These are phyloP conservation scores for Phocoena sinus DNA, from an alignment of 2,113 vertebrate genomes.

Conservation along the genomic window DNA sequence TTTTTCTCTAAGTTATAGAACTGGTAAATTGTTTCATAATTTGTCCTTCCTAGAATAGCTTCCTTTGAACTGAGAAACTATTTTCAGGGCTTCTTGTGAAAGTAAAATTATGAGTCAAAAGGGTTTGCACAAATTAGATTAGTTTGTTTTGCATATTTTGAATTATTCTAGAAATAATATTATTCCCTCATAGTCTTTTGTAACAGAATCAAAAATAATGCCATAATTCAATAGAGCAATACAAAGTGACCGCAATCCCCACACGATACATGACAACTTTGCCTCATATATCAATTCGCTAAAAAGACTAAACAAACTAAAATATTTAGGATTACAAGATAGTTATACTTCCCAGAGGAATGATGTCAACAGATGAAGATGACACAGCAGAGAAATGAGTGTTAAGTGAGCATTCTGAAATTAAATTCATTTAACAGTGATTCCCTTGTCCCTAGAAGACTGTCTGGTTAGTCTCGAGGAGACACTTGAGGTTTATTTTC, in stretches of 20 bases:
- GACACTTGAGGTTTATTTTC: not conserved
- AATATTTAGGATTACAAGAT: not conserved
- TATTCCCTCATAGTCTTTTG: not conserved
- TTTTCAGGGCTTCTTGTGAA: constrained; percentile 27
- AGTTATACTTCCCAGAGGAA: not conserved
- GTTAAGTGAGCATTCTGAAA: not conserved
- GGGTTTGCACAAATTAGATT: constrained; percentile 34
- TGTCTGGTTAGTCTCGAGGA: not conserved
- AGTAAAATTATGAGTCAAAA: constrained; percentile 28
- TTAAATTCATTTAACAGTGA: not conserved
- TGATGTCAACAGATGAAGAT: not conserved
- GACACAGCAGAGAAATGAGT: not conserved
- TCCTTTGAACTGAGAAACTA: constrained; percentile 24
- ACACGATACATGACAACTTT: not conserved
- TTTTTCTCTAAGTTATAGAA: constrained; percentile 17
- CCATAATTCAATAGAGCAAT: not conserved
- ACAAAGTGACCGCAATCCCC: not conserved
- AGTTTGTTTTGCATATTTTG: constrained; percentile 34
- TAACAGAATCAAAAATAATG: not conserved
- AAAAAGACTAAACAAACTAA: not conserved
- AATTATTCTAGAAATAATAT: constrained; percentile 40
- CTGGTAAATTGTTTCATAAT: constrained; percentile 37
- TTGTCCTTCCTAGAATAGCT: not conserved
- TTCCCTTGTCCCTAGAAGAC: not conserved
- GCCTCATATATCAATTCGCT: not conserved